Evolutionary conservation across 2,113 vertebrate genomes (phyloP).

Genomic region (Aleadryas rufinucha): DNA sequence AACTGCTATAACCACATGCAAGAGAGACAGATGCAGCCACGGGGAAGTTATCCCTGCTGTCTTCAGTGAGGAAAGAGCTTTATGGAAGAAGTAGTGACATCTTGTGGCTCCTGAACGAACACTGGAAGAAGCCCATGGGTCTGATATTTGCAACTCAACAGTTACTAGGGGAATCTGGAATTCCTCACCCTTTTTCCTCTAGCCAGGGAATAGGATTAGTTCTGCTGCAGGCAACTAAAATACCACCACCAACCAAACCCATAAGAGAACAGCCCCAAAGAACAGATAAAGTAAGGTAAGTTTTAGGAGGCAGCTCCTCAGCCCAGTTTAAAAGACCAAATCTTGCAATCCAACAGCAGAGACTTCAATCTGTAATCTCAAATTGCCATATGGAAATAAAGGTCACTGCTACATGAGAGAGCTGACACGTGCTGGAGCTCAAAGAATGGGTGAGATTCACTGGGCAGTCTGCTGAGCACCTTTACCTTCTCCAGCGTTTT

Average conservation of each 20-base stretch:
- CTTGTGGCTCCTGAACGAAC: not conserved
- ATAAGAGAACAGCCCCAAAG: not conserved
- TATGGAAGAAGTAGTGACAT: conserved; percentile 15
- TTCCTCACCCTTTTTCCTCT: not conserved
- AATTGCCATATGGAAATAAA: not conserved
- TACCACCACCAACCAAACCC: not conserved
- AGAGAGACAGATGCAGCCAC: not conserved
- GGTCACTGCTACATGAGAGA: not conserved
- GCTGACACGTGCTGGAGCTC: rapidly evolving
- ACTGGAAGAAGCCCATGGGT: not conserved
- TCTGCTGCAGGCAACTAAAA: not conserved
- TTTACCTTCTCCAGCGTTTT: not conserved
- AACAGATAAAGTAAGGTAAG: not conserved
- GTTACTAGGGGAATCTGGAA: not conserved
- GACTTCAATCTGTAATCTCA: not conserved
- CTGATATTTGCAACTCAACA: not conserved
- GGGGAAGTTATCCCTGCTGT: not conserved
- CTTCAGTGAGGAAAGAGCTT: not conserved
- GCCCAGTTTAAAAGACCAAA: not conserved
- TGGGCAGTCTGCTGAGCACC: not conserved
- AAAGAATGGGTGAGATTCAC: not conserved
- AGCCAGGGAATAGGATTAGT: not conserved
- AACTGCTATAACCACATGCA: not conserved
- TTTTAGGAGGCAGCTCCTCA: not conserved
- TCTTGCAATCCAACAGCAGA: not conserved